Evolutionary conservation across 2,113 vertebrate genomes (phyloP).

Genomic region (Rafetus swinhoei): DNA sequence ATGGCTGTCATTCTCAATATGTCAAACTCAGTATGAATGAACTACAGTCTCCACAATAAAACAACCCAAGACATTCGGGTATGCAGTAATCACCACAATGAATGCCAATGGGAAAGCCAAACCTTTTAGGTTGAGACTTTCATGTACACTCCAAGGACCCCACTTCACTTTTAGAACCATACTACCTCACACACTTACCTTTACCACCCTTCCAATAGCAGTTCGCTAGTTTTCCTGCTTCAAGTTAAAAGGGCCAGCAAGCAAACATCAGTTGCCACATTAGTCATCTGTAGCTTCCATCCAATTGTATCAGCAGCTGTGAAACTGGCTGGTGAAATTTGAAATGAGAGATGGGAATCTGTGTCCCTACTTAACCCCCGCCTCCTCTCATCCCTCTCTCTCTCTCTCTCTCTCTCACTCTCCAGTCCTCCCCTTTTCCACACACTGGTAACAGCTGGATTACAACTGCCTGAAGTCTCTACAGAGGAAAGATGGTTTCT

Average conservation of each 20-base stretch:
- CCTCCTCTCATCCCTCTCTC: no score
- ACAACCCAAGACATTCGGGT: neutral
- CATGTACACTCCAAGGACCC: neutral
- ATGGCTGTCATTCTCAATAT: no score
- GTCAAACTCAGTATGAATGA: neutral
- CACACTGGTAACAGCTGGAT: neutral
- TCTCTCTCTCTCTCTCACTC: neutral
- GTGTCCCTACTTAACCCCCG: neutral
- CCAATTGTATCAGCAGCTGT: neutral
- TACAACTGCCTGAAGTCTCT: neutral
- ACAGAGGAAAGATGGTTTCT: neutral
- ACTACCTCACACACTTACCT: neutral
- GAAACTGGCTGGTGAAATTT: conserved; percentile 50
- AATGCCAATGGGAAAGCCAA: neutral
- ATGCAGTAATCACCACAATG: neutral
- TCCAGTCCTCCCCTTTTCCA: neutral
- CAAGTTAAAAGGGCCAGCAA: neutral
- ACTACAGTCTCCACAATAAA: neutral
- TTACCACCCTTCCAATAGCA: neutral
- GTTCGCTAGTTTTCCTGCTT: neutral
- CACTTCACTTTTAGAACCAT: neutral
- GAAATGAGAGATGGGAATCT: neutral
- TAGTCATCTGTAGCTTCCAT: neutral
- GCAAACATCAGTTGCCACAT: neutral
- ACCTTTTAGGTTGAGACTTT: neutral